Percentiles rank a stretch among this genome's conserved stretches.
Conservation (phyloP, 2,888 invertebrate genomes). For the Macrostomum cliftonense region DNA sequence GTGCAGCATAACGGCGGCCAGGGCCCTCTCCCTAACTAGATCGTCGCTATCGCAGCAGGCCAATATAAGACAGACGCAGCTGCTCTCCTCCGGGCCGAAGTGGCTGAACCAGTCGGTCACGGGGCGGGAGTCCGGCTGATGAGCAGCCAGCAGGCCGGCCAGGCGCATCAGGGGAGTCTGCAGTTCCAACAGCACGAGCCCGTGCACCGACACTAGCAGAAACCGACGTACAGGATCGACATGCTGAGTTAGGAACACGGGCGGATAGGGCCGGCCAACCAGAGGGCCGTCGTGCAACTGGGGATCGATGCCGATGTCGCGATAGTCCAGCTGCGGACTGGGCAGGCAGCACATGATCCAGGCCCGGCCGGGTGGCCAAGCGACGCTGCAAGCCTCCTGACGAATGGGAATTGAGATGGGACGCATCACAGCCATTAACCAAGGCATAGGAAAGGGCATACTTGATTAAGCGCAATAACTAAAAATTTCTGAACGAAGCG, state of each 20-base stretch:
- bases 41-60: neutral
- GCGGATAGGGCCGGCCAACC: slow-evolving; percentile 35
- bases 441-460: no score
- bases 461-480: no score
- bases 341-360: slow-evolving; percentile 6
- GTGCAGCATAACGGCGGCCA: slow-evolving; percentile 1
- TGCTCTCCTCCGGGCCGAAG: slow-evolving; percentile 6
- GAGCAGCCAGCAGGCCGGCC: slow-evolving; percentile 1
- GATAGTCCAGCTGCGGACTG: neutral
- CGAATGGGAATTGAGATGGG: no score
- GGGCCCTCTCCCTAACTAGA: neutral
- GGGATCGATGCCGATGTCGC: neutral
- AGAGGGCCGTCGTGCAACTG: neutral
- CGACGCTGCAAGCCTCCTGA: neutral
- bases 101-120: slow-evolving; percentile 3
- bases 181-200: slow-evolving; percentile 6
- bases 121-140: slow-evolving; percentile 2
- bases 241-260: slow-evolving; percentile 53
- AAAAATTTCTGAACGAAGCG: no score
- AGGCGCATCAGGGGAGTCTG: slow-evolving; percentile 8
- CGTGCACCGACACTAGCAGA: slow-evolving; percentile 43
- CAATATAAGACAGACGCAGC: slow-evolving; percentile 1
- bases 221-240: slow-evolving; percentile 54
- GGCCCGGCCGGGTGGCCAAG: slow-evolving; percentile 9
- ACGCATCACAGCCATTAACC: no score